Conservation (phyloP, 1,140 invertebrate genomes). For the Telenomus remus region DNA sequence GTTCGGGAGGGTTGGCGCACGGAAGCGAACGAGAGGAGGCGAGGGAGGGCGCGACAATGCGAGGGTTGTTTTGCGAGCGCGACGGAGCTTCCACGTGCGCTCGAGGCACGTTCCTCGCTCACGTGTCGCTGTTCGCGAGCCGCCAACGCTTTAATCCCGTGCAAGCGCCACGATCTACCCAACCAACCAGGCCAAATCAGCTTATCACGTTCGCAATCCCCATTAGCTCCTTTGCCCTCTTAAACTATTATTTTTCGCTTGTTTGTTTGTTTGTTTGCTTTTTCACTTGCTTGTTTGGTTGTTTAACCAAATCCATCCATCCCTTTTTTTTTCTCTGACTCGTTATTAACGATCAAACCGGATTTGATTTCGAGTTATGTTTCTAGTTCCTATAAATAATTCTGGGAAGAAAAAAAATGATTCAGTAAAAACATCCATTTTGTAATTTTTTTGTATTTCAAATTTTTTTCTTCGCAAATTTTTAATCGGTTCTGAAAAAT, state of each 20-base stretch:
- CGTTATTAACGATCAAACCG: too few species aligned
- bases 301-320: too few species aligned
- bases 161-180: constrained; percentile 9
- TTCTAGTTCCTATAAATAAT: too few species aligned
- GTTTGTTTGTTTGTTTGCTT: too few species aligned
- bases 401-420: too few species aligned
- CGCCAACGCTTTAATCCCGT: constrained; percentile 30
- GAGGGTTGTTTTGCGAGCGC: constrained; percentile 38
- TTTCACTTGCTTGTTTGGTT: too few species aligned
- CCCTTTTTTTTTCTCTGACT: too few species aligned
- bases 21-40: constrained; percentile 1
- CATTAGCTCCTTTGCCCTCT: constrained; percentile 22
- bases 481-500: too few species aligned
- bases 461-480: too few species aligned
- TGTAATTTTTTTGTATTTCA: too few species aligned
- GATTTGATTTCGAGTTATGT: too few species aligned
- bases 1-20: constrained; percentile 42
- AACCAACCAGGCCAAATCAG: constrained; percentile 15
- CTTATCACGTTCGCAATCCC: constrained; percentile 32
- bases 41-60: constrained; percentile 22
- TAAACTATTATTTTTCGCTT: neutral
- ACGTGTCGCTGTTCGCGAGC: constrained; percentile 35
- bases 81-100: constrained; percentile 33
- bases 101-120: constrained; percentile 36
- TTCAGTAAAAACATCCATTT: too few species aligned